A percentile compares a stretch with the other conserved stretches of the same genome.
Conservation (phyloP, 2,113 vertebrate species). For the human region DNA sequence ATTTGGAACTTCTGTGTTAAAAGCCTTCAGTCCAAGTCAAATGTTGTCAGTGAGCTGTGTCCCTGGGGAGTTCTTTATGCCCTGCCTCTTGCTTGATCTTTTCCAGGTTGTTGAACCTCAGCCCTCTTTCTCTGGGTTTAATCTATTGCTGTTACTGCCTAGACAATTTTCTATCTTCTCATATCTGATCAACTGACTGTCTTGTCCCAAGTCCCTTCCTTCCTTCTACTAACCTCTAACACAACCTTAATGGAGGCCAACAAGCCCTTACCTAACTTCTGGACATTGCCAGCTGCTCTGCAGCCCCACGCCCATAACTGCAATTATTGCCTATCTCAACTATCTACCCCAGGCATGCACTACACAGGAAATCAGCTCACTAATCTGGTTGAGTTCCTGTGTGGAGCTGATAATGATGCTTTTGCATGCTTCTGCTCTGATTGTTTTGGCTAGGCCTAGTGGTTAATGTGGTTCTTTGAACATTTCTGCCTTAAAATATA, state of each 20-base stretch:
- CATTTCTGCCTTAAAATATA: neutral
- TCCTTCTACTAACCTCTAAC: neutral
- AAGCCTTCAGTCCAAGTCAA: neutral
- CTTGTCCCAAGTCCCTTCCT: neutral
- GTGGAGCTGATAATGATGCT: neutral
- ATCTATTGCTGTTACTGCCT: neutral
- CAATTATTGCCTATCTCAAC: neutral
- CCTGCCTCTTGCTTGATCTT: neutral
- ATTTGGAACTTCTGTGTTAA: neutral
- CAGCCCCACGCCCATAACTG: neutral
- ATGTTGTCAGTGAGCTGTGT: neutral
- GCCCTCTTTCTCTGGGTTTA: neutral
- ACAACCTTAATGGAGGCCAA: neutral
- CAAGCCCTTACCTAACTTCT: neutral
- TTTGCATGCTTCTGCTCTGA: neutral
- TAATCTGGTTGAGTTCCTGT: neutral
- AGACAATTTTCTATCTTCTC: neutral
- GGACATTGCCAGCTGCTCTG: neutral
- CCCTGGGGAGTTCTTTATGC: accelerated
- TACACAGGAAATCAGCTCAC: neutral
- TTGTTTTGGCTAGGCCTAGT: neutral
- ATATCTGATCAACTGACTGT: neutral
- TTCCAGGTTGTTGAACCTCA: neutral
- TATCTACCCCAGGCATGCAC: neutral
- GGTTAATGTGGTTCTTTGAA: neutral